A percentile compares a stretch with the other conserved stretches of the same genome.
phyloP scores from a whole-genome alignment of 2,888 invertebrate species.

The Scaptomyza flava region DNA sequence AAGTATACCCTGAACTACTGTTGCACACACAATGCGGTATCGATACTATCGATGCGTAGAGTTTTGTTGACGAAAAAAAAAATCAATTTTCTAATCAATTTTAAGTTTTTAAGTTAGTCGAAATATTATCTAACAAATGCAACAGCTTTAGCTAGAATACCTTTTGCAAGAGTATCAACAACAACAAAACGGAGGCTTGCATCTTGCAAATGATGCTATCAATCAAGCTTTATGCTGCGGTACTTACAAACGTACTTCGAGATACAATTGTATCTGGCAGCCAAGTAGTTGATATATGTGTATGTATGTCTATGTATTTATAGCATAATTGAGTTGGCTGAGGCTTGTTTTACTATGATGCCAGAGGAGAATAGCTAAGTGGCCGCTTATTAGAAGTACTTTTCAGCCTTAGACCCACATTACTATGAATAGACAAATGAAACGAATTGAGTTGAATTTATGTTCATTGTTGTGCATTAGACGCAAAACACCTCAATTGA shows the following conservation, averaged over 20 bases:
- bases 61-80: too few species aligned
- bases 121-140: too few species aligned
- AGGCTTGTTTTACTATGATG: conserved; percentile 12
- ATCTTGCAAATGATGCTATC: conserved; percentile 56
- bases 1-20: too few species aligned
- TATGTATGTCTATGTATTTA: background rate
- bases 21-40: background rate
- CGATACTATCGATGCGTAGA: background rate
- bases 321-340: conserved; percentile 32
- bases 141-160: background rate
- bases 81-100: too few species aligned
- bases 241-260: conserved; percentile 39
- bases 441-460: conserved; percentile 44
- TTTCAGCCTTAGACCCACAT: conserved; percentile 20
- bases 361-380: conserved; percentile 46
- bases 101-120: too few species aligned
- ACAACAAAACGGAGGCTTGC: conserved; percentile 15
- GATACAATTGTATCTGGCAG: conserved; percentile 33
- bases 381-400: conserved; percentile 52
- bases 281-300: background rate
- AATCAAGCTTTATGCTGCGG: conserved; percentile 51
- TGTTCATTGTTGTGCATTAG: conserved; percentile 51
- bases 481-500: conserved; percentile 44
- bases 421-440: conserved; percentile 44
- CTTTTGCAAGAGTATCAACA: background rate